Percentiles rank a stretch among this genome's conserved stretches.
Evolutionary conservation across 2,888 invertebrate species (phyloP).

Genomic region (Scrobipalpa costella): DNA sequence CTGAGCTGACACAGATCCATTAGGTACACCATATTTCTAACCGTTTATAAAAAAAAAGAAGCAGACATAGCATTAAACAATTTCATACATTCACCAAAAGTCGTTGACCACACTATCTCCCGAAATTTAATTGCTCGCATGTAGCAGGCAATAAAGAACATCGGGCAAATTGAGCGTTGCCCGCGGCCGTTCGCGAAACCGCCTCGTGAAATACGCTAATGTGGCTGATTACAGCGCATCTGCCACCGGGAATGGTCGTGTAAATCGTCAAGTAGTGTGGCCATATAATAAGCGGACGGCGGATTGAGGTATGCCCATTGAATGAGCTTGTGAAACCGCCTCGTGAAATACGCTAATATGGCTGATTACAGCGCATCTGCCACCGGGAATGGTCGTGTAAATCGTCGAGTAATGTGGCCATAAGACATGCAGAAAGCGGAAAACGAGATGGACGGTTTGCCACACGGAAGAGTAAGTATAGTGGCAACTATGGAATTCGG

Average conservation of each 20-base stretch:
- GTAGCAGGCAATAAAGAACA: slow-evolving; percentile 4
- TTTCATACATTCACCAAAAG: slow-evolving; percentile 6
- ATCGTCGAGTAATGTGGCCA: slow-evolving; percentile 14
- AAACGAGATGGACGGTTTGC: neutral
- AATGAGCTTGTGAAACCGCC: neutral
- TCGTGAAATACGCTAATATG: slow-evolving; percentile 17
- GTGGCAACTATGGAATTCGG: too few species aligned
- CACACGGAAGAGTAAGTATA: too few species aligned
- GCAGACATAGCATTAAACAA: neutral
- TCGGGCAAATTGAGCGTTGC: neutral
- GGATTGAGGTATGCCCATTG: neutral
- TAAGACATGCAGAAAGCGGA: neutral
- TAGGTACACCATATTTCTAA: too few species aligned
- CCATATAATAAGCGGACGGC: neutral
- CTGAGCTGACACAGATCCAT: too few species aligned
- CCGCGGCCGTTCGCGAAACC: slow-evolving; percentile 1
- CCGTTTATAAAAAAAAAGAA: neutral
- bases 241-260: slow-evolving; percentile 1
- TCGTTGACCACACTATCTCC: slow-evolving; percentile 8
- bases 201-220: slow-evolving; percentile 16
- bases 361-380: slow-evolving; percentile 19
- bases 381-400: slow-evolving; percentile 2
- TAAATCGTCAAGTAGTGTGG: slow-evolving; percentile 14
- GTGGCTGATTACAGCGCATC: slow-evolving; percentile 18
- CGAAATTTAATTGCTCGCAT: slow-evolving; percentile 8